These are phyloP conservation scores for Drosophila azteca DNA, from an alignment of 1,140 invertebrate species.

Conservation along the genomic window DNA sequence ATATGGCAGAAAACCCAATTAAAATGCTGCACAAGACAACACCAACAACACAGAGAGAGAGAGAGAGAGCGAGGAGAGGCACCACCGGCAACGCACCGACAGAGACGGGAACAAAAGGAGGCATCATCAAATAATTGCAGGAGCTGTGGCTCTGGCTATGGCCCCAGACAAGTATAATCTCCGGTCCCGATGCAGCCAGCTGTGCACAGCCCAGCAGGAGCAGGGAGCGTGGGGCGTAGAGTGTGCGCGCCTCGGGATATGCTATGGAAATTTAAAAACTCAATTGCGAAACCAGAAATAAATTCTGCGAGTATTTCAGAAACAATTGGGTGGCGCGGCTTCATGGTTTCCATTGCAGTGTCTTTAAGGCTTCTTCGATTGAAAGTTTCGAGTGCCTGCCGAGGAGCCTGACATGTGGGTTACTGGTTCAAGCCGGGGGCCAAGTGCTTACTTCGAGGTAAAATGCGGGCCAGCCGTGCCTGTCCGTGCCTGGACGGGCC, in stretches of 20 bases:
- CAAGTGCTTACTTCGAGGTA: slow-evolving; percentile 26
- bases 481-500: neutral
- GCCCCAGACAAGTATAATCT: slow-evolving; percentile 75
- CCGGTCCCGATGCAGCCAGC: slow-evolving; percentile 54
- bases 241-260: slow-evolving; percentile 32
- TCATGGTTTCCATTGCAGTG: too few species aligned
- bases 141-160: neutral
- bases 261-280: slow-evolving; percentile 4
- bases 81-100: slow-evolving; percentile 28
- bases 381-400: neutral
- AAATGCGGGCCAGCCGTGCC: slow-evolving; percentile 21
- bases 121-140: slow-evolving; percentile 63
- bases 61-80: slow-evolving; percentile 1
- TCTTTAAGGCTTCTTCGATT: neutral
- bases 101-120: slow-evolving; percentile 41
- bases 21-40: slow-evolving; percentile 59
- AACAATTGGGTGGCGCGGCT: neutral
- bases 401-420: slow-evolving; percentile 33
- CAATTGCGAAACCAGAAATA: slow-evolving; percentile 18
- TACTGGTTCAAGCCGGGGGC: slow-evolving; percentile 40
- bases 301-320: neutral
- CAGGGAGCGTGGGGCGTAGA: slow-evolving; percentile 3
- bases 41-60: too few species aligned
- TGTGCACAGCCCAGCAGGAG: slow-evolving; percentile 23
- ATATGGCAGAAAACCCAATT: slow-evolving; percentile 80